phyloP scores from a whole-genome alignment of 2,888 invertebrate species.

The Malthinus seriepunctatus region DNA sequence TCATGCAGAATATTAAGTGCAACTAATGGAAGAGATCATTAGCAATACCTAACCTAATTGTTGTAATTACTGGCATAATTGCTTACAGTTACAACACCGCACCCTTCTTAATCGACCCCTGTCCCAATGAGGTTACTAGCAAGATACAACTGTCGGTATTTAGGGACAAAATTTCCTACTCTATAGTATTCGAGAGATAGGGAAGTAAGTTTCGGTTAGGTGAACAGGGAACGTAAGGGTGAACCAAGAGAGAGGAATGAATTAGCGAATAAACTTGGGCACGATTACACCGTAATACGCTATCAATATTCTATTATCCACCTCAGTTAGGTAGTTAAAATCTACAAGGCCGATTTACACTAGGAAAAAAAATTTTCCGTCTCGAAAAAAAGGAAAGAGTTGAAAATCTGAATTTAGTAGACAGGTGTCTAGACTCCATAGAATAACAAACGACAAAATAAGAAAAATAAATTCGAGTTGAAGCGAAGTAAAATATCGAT shows the following conservation, averaged over 20 bases:
- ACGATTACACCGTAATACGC: constrained; percentile 26
- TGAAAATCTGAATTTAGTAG: too few species aligned
- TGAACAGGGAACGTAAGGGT: constrained; percentile 6
- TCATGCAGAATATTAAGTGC: constrained; percentile 25
- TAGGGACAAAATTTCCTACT: constrained; percentile 21
- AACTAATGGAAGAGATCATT: constrained; percentile 30
- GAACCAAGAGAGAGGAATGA: constrained; percentile 16
- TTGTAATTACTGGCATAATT: constrained; percentile 33
- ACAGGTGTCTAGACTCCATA: background rate
- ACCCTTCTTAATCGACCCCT: constrained; percentile 26
- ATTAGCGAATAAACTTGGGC: constrained; percentile 28
- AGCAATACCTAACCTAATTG: constrained; percentile 33
- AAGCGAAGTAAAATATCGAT: too few species aligned
- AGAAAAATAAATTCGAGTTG: background rate
- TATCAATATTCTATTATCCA: constrained; percentile 30
- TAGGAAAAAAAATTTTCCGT: background rate
- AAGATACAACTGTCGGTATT: constrained; percentile 27
- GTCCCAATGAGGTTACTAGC: constrained; percentile 16
- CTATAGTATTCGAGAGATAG: constrained; percentile 1
- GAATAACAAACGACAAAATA: constrained; percentile 1
- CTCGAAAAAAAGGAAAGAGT: background rate
- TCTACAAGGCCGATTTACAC: constrained; percentile 14
- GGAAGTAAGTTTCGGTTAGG: constrained; percentile 8
- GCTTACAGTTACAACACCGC: constrained; percentile 30
- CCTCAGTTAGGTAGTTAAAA: constrained; percentile 23